phyloP scores from a whole-genome alignment of 2,888 invertebrate genomes.

The Limnephilus marmoratus region DNA sequence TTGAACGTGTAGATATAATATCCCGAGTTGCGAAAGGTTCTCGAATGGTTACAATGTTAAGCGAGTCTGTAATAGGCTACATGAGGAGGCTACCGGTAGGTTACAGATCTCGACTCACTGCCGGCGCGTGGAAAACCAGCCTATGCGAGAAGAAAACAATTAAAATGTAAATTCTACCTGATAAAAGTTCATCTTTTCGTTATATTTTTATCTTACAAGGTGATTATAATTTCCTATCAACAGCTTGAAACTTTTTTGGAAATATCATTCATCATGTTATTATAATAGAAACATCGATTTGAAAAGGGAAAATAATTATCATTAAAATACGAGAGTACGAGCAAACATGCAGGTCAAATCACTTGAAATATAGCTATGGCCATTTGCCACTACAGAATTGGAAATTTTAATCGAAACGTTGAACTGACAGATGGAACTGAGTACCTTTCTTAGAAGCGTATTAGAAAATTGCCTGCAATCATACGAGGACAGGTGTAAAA shows the following conservation, averaged over 20 bases:
- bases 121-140: background rate
- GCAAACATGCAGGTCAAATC: background rate
- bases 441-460: background rate
- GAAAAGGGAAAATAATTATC: too few relatives aligned
- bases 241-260: background rate
- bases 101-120: background rate
- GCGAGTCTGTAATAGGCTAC: background rate
- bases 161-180: background rate
- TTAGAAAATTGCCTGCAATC: background rate
- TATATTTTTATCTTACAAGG: background rate
- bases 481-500: background rate
- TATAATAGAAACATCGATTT: background rate
- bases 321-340: background rate
- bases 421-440: background rate
- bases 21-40: slow-evolving; percentile 11
- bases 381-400: too few relatives aligned
- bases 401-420: background rate
- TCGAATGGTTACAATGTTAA: slow-evolving; percentile 36
- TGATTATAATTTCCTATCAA: too few relatives aligned
- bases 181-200: too few relatives aligned
- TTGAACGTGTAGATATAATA: background rate
- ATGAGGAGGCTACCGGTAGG: background rate
- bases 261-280: too few relatives aligned
- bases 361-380: too few relatives aligned
- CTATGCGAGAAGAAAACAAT: background rate